These are phyloP conservation scores for Cotesia typhae DNA, from an alignment of 1,140 invertebrate genomes.

Conservation along the genomic window DNA sequence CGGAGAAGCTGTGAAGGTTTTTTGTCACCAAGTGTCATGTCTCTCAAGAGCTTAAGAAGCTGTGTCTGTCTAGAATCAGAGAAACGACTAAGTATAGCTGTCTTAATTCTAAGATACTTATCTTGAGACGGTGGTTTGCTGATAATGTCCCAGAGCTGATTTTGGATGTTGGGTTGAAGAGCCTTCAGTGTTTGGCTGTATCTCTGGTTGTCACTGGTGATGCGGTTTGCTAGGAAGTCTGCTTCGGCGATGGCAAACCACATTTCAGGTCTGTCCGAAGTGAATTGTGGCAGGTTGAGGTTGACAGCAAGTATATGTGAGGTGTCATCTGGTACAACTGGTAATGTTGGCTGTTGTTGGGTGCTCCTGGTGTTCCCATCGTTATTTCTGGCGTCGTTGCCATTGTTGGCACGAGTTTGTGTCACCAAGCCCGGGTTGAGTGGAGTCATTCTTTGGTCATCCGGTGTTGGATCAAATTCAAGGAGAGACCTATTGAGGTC, in stretches of 20 bases:
- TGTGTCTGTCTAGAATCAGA: not conserved
- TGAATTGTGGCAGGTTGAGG: not conserved
- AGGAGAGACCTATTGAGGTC: no score
- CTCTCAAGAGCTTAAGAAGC: not conserved
- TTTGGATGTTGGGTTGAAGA: not conserved
- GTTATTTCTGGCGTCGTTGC: no score
- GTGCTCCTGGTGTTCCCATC: no score
- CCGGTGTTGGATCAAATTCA: no score
- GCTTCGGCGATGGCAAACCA: conserved; percentile 1
- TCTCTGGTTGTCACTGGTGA: not conserved
- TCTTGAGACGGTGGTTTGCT: not conserved
- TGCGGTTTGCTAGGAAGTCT: not conserved
- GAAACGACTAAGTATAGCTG: not conserved
- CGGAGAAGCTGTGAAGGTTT: not conserved
- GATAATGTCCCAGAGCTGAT: not conserved
- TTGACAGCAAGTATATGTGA: no score
- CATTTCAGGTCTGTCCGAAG: not conserved
- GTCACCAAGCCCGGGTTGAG: no score
- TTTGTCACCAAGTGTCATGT: not conserved
- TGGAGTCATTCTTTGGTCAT: no score
- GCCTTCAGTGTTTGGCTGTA: not conserved
- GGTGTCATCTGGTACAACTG: no score
- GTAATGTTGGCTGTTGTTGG: no score
- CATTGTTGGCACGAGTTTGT: no score
- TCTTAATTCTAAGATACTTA: not conserved